phyloP scores from a whole-genome alignment of 2,797 vertebrate species.

The Eremophila alpestris region DNA sequence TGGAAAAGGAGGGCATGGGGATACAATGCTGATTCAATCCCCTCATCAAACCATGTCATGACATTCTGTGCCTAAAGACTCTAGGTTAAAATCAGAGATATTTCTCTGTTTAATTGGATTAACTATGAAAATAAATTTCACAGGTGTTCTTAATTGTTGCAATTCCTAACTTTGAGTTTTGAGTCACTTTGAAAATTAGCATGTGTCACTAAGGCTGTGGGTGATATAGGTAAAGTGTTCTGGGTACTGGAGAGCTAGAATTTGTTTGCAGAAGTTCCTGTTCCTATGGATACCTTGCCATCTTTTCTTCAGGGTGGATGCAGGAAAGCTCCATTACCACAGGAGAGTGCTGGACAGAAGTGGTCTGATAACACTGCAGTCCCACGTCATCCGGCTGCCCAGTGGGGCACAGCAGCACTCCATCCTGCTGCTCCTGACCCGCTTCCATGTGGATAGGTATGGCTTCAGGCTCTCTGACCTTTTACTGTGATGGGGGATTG shows the following conservation, averaged over 20 bases:
- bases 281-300: neutral
- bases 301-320: conserved; percentile 82
- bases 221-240: neutral
- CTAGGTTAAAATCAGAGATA: neutral
- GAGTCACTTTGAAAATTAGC: neutral
- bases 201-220: rapidly evolving
- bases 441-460: conserved; percentile 92
- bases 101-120: neutral
- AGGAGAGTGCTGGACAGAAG: conserved; percentile 86
- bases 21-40: neutral
- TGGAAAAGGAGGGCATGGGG: neutral
- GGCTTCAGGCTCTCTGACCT: neutral
- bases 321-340: conserved; percentile 94
- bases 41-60: neutral
- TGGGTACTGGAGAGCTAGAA: neutral
- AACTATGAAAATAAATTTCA: neutral
- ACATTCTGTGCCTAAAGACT: neutral
- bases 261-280: neutral
- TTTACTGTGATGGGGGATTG: neutral
- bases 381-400: conserved; percentile 81
- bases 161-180: neutral
- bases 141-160: neutral
- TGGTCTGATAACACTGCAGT: conserved; percentile 89
- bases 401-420: conserved; percentile 89
- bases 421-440: conserved; percentile 90